A percentile compares a stretch with the other conserved stretches of the same genome.
Evolutionary conservation across 2,113 vertebrate species (phyloP).

Genomic region (Myrmophylax atrothorax): DNA sequence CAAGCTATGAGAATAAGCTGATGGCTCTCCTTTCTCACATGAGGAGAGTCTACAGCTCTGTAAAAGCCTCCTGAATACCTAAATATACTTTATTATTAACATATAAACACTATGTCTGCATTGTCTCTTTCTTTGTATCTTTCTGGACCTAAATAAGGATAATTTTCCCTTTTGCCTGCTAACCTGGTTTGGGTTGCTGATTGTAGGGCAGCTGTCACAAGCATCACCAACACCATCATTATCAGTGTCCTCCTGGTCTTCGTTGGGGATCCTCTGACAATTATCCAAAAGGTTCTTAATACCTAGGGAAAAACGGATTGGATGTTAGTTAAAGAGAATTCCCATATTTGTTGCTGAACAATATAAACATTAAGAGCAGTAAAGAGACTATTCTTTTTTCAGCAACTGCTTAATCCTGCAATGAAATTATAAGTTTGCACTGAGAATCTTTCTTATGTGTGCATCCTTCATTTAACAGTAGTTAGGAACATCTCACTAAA

Average conservation of each 20-base stretch:
- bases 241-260: conserved; percentile 87
- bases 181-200: conserved; percentile 96
- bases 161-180: not conserved
- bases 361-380: not conserved
- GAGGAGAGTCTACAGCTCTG: not conserved
- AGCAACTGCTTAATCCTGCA: not conserved
- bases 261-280: conserved; percentile 87
- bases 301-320: conserved; percentile 72
- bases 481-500: not conserved
- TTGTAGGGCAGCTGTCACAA: conserved; percentile 93
- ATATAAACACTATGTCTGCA: not conserved
- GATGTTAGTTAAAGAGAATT: not conserved
- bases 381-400: not conserved
- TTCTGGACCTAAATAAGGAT: not conserved
- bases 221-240: conserved; percentile 92
- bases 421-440: not conserved
- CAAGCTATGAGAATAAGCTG: not conserved
- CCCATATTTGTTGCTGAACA: not conserved
- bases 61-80: not conserved
- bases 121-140: not conserved
- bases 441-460: not conserved
- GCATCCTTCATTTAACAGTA: not conserved
- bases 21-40: not conserved
- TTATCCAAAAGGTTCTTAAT: conserved; percentile 94
- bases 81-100: not conserved